These are phyloP conservation scores for Clostera curtula DNA, from an alignment of 2,888 invertebrate species.

Conservation along the genomic window DNA sequence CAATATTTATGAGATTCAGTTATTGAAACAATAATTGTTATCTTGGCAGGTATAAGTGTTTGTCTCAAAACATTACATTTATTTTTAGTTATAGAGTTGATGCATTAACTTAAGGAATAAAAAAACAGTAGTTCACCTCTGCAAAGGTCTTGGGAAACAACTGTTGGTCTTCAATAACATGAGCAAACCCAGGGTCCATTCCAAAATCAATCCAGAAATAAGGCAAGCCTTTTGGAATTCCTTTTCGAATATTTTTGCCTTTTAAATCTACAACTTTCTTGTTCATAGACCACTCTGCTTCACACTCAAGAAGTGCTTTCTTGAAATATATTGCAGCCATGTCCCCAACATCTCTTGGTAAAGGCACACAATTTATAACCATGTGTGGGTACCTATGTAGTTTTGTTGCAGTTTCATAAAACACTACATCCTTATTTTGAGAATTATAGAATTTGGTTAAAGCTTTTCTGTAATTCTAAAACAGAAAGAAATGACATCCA, in stretches of 20 bases:
- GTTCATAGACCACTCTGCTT: conserved; percentile 95
- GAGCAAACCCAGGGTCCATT: conserved; percentile 92
- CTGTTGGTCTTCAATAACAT: conserved; percentile 95
- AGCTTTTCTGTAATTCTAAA: conserved; percentile 83
- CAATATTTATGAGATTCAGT: too few species aligned
- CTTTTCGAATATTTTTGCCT: conserved; percentile 82
- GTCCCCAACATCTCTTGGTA: conserved; percentile 88
- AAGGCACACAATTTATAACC: conserved; percentile 90
- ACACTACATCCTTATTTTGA: conserved; percentile 86
- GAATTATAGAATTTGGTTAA: conserved; percentile 85
- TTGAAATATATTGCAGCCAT: conserved; percentile 97
- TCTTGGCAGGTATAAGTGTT: too few species aligned
- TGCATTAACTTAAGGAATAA: too few species aligned
- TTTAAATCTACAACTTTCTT: conserved; percentile 81
- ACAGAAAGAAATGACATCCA: conserved; percentile 13
- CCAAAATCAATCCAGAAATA: conserved; percentile 98
- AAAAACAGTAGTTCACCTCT: too few species aligned
- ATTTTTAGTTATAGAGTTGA: too few species aligned
- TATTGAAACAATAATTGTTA: too few species aligned
- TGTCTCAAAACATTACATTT: conserved; percentile 27
- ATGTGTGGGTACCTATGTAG: conserved; percentile 87
- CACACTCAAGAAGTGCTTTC: conserved; percentile 97
- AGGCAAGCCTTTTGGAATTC: conserved; percentile 93
- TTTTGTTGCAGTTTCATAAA: conserved; percentile 90
- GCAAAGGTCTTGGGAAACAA: conserved; percentile 93